Evolutionary conservation across 2,888 invertebrate species (phyloP).

Genomic region (Caenorhabditis sp.): DNA sequence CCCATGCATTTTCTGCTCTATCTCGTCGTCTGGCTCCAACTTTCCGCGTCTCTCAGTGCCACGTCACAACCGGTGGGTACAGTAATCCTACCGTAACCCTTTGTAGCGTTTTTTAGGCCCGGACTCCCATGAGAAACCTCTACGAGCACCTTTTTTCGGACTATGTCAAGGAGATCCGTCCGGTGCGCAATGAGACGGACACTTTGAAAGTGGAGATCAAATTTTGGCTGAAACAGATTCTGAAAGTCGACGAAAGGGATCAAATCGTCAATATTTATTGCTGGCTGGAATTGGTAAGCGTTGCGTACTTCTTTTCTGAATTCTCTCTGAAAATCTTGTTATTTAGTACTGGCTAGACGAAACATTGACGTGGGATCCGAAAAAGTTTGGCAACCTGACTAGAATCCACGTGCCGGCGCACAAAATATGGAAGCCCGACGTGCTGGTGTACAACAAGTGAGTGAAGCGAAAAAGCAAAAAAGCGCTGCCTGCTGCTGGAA

Average conservation of each 20-base stretch:
- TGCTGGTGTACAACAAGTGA: slow-evolving; percentile 76
- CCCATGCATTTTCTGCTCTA: slow-evolving; percentile 15
- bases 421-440: slow-evolving; percentile 77
- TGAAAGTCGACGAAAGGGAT: slow-evolving; percentile 75
- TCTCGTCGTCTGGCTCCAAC: slow-evolving; percentile 25
- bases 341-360: slow-evolving; percentile 75
- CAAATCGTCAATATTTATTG: slow-evolving; percentile 77
- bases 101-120: slow-evolving; percentile 12
- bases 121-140: slow-evolving; percentile 65
- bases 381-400: slow-evolving; percentile 72
- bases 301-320: no score
- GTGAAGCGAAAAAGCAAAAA: slow-evolving; percentile 24
- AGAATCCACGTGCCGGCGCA: slow-evolving; percentile 74
- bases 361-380: slow-evolving; percentile 74
- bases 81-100: background rate
- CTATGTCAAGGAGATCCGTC: slow-evolving; percentile 73
- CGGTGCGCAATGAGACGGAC: slow-evolving; percentile 72
- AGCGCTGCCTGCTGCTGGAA: slow-evolving; percentile 64
- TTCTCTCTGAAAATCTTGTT: background rate
- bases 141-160: slow-evolving; percentile 71
- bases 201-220: slow-evolving; percentile 70
- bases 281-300: slow-evolving; percentile 76
- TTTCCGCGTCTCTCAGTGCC: slow-evolving; percentile 3
- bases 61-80: slow-evolving; percentile 39
- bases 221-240: slow-evolving; percentile 78